phyloP scores from a whole-genome alignment of 2,113 vertebrate species.

The Percina caprodes region DNA sequence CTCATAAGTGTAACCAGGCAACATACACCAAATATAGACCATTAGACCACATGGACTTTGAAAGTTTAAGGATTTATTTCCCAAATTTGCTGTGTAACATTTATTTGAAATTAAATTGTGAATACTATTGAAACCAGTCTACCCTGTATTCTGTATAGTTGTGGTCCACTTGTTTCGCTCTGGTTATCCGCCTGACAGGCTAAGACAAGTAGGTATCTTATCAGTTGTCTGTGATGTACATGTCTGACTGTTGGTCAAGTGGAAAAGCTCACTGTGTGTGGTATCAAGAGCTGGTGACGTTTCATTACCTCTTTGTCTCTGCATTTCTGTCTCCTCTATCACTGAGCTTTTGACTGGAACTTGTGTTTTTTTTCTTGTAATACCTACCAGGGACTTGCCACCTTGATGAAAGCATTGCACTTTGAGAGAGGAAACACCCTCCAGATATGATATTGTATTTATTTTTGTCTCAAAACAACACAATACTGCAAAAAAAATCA shows the following conservation, averaged over 20 bases:
- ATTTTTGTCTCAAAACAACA: neutral
- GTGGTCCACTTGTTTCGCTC: neutral
- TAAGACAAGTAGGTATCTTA: constrained; percentile 17
- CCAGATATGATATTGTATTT: neutral
- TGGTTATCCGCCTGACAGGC: neutral
- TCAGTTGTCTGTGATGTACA: constrained; percentile 27
- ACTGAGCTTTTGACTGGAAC: neutral
- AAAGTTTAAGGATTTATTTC: neutral
- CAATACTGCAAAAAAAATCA: neutral
- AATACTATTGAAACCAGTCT: no score
- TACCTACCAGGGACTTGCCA: neutral
- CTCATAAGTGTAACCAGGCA: neutral
- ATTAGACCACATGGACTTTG: neutral
- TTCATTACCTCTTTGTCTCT: constrained; percentile 1
- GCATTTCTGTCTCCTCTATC: neutral
- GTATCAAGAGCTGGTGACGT: neutral
- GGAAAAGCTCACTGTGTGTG: constrained; percentile 48
- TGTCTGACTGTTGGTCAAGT: constrained; percentile 45
- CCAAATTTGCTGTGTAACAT: neutral
- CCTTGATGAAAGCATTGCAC: neutral
- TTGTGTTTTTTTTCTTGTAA: neutral
- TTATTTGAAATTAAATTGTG: neutral
- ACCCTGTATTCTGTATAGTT: neutral
- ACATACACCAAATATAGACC: neutral
- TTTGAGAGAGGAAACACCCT: neutral